Conservation (phyloP, 1,140 invertebrate genomes). For the Orussus abietinus region DNA sequence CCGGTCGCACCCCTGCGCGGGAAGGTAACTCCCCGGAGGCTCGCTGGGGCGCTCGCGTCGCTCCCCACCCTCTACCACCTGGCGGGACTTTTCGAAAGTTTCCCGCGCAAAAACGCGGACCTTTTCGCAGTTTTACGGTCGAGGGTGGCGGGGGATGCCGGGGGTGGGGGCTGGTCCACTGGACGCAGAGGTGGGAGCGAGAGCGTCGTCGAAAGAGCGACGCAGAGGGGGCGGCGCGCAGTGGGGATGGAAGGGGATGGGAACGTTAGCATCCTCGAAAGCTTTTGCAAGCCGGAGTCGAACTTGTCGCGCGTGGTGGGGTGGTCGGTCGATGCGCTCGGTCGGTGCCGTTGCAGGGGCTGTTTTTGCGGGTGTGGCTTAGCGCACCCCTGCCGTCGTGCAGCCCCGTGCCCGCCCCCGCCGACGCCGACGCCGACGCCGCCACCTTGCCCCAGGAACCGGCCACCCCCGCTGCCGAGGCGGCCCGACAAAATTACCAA, state of each 20-base stretch:
- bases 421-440: too few species aligned
- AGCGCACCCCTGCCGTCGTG: constrained; percentile 33
- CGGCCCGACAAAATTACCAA: too few species aligned
- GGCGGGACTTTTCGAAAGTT: constrained; percentile 29
- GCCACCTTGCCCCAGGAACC: constrained; percentile 32
- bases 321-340: constrained; percentile 43
- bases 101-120: constrained; percentile 35
- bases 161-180: too few species aligned
- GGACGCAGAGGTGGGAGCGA: too few species aligned
- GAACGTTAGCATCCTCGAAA: constrained; percentile 32
- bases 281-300: constrained; percentile 44
- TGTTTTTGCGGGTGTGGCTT: constrained; percentile 53
- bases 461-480: too few species aligned
- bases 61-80: too few species aligned
- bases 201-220: neutral
- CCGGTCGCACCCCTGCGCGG: too few species aligned
- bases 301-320: constrained; percentile 42
- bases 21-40: too few species aligned
- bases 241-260: constrained; percentile 5
- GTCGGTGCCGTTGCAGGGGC: constrained; percentile 41
- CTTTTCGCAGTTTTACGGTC: constrained; percentile 33
- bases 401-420: constrained; percentile 11
- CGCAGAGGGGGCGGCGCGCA: neutral
- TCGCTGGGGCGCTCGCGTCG: too few species aligned
- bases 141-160: constrained; percentile 16